Evolutionary conservation across 1,140 invertebrate genomes (phyloP).

Genomic region (Drosophila prosaltans): DNA sequence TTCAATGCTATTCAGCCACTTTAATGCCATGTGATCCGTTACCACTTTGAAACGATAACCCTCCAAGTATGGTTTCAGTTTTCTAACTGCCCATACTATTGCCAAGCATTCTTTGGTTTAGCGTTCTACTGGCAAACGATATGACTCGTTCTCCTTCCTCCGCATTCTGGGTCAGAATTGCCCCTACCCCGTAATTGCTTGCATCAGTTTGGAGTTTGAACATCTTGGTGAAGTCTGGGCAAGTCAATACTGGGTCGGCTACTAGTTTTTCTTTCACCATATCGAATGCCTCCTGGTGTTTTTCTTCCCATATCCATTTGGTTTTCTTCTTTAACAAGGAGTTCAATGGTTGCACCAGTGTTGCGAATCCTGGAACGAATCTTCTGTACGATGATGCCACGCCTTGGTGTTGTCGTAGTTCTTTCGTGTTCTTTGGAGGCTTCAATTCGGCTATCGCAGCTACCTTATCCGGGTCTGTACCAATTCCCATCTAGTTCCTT

Average conservation of each 20-base stretch:
- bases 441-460: neutral
- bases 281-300: constrained; percentile 4
- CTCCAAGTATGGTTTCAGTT: constrained; percentile 15
- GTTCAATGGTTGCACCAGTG: neutral
- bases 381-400: neutral
- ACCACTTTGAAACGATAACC: constrained; percentile 15
- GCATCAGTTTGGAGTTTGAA: constrained; percentile 50
- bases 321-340: neutral
- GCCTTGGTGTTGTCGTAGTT: neutral
- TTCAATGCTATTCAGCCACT: constrained; percentile 12
- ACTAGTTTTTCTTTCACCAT: neutral
- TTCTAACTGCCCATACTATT: constrained; percentile 73
- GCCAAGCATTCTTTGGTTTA: constrained; percentile 83
- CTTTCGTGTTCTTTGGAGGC: neutral
- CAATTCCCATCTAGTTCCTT: too few relatives aligned
- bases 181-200: constrained; percentile 56
- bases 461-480: neutral
- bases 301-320: neutral
- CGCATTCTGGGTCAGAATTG: constrained; percentile 50
- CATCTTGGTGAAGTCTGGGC: constrained; percentile 18
- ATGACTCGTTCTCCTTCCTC: constrained; percentile 52
- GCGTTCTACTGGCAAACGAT: constrained; percentile 76
- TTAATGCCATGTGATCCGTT: constrained; percentile 24
- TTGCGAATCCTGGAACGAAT: neutral
- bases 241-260: constrained; percentile 18